Evolutionary conservation across 2,888 invertebrate genomes (phyloP).

Genomic region (Ophonus ardosiacus): DNA sequence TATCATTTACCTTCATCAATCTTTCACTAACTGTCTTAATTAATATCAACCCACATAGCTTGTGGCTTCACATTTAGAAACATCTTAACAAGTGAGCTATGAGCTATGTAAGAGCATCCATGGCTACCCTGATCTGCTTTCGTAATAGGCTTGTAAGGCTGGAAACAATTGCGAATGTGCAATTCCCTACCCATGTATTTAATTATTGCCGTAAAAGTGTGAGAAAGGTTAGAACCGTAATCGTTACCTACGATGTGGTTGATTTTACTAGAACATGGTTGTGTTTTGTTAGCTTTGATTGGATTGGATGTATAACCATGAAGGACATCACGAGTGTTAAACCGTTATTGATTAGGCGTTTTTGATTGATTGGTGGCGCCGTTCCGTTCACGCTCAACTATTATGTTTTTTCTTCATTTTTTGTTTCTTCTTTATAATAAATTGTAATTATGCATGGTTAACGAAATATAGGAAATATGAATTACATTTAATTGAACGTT

Average conservation of each 20-base stretch:
- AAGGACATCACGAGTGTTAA: constrained; percentile 33
- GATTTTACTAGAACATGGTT: constrained; percentile 14
- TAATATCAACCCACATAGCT: constrained; percentile 10
- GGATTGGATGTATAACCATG: constrained; percentile 17
- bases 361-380: constrained; percentile 46
- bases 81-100: constrained; percentile 12
- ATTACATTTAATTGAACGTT: not conserved
- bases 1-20: constrained; percentile 32
- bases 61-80: not conserved
- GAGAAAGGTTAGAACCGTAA: constrained; percentile 43
- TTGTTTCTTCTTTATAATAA: not conserved
- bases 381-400: not conserved
- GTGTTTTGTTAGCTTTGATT: constrained; percentile 5
- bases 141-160: constrained; percentile 28
- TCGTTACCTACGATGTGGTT: constrained; percentile 12
- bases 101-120: not conserved
- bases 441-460: not conserved
- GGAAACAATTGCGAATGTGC: constrained; percentile 33
- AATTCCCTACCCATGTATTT: constrained; percentile 29
- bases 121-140: constrained; percentile 5
- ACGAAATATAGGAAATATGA: not conserved
- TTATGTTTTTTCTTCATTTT: constrained; percentile 15
- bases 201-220: constrained; percentile 44
- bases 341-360: constrained; percentile 30
- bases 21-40: not conserved